These are phyloP conservation scores for Anthrax anthrax DNA, from an alignment of 2,888 invertebrate genomes.

Conservation along the genomic window DNA sequence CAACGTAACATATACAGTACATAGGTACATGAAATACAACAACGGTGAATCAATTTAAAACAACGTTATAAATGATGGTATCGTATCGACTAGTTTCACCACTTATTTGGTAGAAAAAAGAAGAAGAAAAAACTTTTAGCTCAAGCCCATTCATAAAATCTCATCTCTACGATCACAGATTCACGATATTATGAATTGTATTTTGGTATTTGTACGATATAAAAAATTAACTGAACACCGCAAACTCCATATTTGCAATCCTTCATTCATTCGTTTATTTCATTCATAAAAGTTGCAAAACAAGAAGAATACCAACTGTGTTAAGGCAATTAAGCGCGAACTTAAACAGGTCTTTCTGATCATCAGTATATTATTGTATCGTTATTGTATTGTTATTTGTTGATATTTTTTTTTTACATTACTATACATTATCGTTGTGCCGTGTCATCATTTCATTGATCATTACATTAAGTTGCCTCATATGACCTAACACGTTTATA, in stretches of 20 bases:
- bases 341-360: neutral
- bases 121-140: neutral
- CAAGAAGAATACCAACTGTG: conserved; percentile 2
- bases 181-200: too few species aligned
- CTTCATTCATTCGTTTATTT: conserved; percentile 8
- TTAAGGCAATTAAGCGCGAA: conserved; percentile 7
- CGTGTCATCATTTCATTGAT: too few species aligned
- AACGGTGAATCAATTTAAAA: too few species aligned
- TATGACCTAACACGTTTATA: too few species aligned
- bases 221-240: too few species aligned
- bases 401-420: too few species aligned
- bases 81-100: neutral
- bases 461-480: too few species aligned
- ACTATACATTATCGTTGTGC: too few species aligned
- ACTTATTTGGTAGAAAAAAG: neutral
- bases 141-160: neutral
- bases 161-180: neutral
- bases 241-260: neutral
- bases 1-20: too few species aligned
- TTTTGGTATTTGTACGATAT: too few species aligned
- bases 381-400: too few species aligned
- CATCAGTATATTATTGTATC: neutral
- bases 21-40: neutral
- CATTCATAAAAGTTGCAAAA: conserved; percentile 9
- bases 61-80: neutral